Conservation (phyloP, 1,140 invertebrate species). For the Bombus polaris region DNA sequence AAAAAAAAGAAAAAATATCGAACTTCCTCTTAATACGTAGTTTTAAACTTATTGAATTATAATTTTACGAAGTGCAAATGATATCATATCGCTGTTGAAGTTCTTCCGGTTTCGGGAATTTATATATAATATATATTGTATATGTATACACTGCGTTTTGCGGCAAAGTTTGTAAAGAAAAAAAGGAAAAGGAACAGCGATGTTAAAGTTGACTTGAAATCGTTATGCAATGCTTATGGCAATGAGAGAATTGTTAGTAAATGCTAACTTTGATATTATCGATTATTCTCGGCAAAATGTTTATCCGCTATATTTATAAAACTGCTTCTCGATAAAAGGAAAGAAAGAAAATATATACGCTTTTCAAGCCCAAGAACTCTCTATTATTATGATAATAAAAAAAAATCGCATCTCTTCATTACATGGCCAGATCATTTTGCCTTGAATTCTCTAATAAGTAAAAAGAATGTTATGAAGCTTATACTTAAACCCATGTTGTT, state of each 20-base stretch:
- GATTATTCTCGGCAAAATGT: slow-evolving; percentile 51
- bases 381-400: slow-evolving; percentile 11
- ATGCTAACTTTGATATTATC: slow-evolving; percentile 44
- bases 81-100: slow-evolving; percentile 64
- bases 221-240: slow-evolving; percentile 49
- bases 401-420: slow-evolving; percentile 17
- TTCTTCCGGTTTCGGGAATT: slow-evolving; percentile 53
- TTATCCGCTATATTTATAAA: slow-evolving; percentile 21
- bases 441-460: slow-evolving; percentile 36
- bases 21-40: slow-evolving; percentile 34
- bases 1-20: neutral
- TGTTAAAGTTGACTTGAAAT: slow-evolving; percentile 54
- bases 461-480: slow-evolving; percentile 1
- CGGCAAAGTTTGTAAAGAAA: slow-evolving; percentile 33
- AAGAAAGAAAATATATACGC: slow-evolving; percentile 5
- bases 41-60: slow-evolving; percentile 43
- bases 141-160: slow-evolving; percentile 50
- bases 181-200: slow-evolving; percentile 33
- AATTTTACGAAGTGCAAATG: slow-evolving; percentile 51
- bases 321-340: slow-evolving; percentile 18
- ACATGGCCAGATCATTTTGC: slow-evolving; percentile 46
- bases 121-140: slow-evolving; percentile 52
- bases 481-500: slow-evolving; percentile 31
- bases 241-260: slow-evolving; percentile 44
- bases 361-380: neutral